Evolutionary conservation across 2,797 vertebrate species (phyloP), one percentile per base, ranked within the genome.

Genomic region (Cottoperca gobio): DNA sequence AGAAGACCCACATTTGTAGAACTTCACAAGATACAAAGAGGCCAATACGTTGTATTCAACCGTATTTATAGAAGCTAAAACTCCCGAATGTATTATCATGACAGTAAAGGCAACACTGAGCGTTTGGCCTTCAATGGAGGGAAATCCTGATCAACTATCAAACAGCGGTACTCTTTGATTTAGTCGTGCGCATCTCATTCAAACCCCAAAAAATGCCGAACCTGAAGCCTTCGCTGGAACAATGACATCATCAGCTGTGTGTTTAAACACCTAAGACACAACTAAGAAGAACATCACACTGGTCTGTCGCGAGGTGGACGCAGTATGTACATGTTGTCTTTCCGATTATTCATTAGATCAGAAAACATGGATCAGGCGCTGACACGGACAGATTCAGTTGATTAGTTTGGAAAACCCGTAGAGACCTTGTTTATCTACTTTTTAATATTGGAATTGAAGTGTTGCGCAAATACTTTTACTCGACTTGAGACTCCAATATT

Each of bases 21-120:
- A 35, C 21, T 48, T 33, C 19, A 3, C 8, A 9, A 14, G 4
- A 16, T 2, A 9, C 12, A 26, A 55, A 59, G 14, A 53, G 31
- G 24, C 26, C n/a, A 37, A 10, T 19, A 48, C 11, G 13, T 14
- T 12, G 12, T 43, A n/a, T 76, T 53, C 19, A 6, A 31, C n/a
- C 67, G 53, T 39, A 39, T 28, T 42, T 73, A 12, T 11, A 49
- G 37, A 26, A 66, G 66, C 40, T 42, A 8, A 59, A 37, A 21
- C 6, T 45, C 48, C 2, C 24, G 8, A 40, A 52, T 60, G 53
- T 35, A 17, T 58, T 21, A 21, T 37, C 3, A 13, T 13, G 26
- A 24, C 24, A 49, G 24, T 33, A 33, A 57, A 58, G 39, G n/a
- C 28, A 39, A 1, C 39, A 16, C 17, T 19, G 28, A 43, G 64